Evolutionary conservation across 2,113 vertebrate genomes (phyloP), one percentile per base, ranked within the genome.

Genomic region (Lasiurus cinereus): DNA sequence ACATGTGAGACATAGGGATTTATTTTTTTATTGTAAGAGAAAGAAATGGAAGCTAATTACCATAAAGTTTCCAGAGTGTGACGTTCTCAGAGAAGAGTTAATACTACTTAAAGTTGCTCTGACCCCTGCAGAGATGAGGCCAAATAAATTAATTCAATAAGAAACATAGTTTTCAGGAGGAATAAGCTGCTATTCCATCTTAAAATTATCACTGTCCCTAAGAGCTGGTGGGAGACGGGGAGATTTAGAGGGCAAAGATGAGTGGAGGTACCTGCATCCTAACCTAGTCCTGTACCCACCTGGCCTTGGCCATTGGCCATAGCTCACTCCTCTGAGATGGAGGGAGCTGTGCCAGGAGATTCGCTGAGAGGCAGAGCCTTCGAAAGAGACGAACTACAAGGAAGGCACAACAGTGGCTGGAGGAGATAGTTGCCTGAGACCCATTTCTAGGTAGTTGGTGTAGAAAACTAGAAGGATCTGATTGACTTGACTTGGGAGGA

Each of bases 21-120:
- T 76, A 70, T 12, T 62, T 69, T n/a, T n/a, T 90, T 56, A 24
- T 7, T 64, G 3, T 64, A 92, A 78, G 9, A 74, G 19, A 92
- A 86, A 83, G 50, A 86, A 94, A 94, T 52, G 43, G 77, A 87
- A 95, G 56, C 56, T 48, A 94, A 92, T 92, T 66, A 85, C 46
- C 84, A 52, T 72, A 50, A 90, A 84, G 64, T 74, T 80, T 74
- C 64, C 27, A 62, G 22, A 69, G 9, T 92, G 27, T 94, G 72
- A 69, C 86, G 84, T 69, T 83, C 33, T 72, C 52, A 46, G 82
- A 89, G 19, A 72, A 83, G 22, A 87, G 39, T 90, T 89, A 90
- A 77, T 88, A 82, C n/a, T 70, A 86, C 72, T 78, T 94, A 92
- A 87, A 88, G 59, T 83, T 85, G 83, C 46, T 80, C 70, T 52